Percentiles rank a stretch among this genome's conserved stretches.
Evolutionary conservation across 2,113 vertebrate species (phyloP).

Genomic region (Prionailurus viverrinus): DNA sequence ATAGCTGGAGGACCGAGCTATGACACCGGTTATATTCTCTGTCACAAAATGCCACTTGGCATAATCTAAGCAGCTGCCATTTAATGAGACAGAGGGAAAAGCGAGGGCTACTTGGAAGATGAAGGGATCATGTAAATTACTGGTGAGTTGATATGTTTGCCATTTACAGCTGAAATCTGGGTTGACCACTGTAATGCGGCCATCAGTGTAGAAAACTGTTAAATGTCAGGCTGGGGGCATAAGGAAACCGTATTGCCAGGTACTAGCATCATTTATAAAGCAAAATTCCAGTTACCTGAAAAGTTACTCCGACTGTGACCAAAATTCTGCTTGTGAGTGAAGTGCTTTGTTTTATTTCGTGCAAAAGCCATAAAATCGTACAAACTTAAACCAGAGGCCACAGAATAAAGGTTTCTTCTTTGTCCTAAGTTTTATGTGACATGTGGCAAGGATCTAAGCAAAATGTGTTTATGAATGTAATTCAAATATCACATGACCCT

Average conservation of each 20-base stretch:
- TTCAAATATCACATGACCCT: background rate
- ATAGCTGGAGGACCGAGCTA: background rate
- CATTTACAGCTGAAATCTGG: background rate
- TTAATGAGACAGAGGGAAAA: background rate
- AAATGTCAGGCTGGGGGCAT: background rate
- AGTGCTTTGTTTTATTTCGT: background rate
- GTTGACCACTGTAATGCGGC: background rate
- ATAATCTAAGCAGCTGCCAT: background rate
- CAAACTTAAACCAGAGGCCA: background rate
- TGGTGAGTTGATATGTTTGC: background rate
- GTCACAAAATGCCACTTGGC: background rate
- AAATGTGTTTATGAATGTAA: background rate
- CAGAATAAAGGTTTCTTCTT: background rate
- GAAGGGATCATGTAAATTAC: background rate
- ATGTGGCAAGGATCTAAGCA: background rate
- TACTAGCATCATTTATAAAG: background rate
- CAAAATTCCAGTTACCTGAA: constrained; percentile 29
- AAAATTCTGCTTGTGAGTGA: background rate
- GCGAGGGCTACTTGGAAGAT: background rate
- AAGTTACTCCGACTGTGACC: background rate
- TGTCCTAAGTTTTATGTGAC: background rate
- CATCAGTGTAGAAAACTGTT: background rate
- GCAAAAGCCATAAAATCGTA: background rate
- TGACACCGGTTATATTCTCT: background rate
- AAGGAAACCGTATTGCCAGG: background rate